Evolutionary conservation across 2,113 vertebrate genomes (phyloP), one percentile per base, ranked within the genome.

Genomic region (Nyctereutes procyonoides): DNA sequence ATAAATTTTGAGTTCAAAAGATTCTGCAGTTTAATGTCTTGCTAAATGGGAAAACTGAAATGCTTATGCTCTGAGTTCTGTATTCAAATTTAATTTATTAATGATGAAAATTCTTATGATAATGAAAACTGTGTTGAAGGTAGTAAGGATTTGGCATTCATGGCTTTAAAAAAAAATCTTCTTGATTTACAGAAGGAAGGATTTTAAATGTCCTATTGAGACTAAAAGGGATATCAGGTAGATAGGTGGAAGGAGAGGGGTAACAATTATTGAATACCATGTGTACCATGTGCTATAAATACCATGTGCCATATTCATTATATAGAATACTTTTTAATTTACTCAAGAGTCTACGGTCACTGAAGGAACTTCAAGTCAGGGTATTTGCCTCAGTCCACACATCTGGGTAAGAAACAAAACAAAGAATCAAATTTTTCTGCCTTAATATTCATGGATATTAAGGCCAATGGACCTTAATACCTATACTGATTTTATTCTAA

Each of bases 1-100:
- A 28, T 91, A 81, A 88, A 84, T 77, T 92, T 69, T 89, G 14
- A 92, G 0, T 95, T 93, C 43, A 65, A 67, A 88, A 93, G 3
- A 48, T 30, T 63, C 30, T 83, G 7, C 10, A 77, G 0, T 65
- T 62, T 2, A 1, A 9, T 35, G 2, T 55, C 14, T 58, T 76
- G 26, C 16, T 89, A 73, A 73, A 60, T 53, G 60, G 3, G 32
- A 20, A 93, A 88, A 51, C 1, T 16, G 38, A 92, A 94, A 71
- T 63, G 43, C 15, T 58, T 51, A 79, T 1, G 12, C 10, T 88
- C 7, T n/a, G 48, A 8, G 2, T 30, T 96, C 13, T 63, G 0
- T 53, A 35, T 55, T 76, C 19, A 82, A 95, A 32, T 87, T 81
- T 38, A 90, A 56, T 67, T 58, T 73, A 48, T 24, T 74, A 17